phyloP scores from a whole-genome alignment of 1,140 invertebrate species.

The Planococcus citri region DNA sequence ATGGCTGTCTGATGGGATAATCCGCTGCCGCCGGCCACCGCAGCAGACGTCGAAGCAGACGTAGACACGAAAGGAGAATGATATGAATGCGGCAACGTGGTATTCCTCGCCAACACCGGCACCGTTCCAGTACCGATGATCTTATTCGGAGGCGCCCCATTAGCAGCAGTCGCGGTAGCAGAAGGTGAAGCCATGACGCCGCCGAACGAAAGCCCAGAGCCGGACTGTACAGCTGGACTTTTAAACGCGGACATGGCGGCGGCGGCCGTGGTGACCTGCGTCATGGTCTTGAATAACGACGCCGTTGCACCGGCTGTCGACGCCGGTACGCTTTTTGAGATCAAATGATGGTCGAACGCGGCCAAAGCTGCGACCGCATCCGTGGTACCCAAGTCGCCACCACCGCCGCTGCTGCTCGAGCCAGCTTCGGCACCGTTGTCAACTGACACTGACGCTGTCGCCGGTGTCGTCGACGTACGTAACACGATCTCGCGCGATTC shows the following conservation, averaged over 20 bases:
- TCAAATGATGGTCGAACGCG: conserved; percentile 32
- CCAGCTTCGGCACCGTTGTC: conserved; percentile 35
- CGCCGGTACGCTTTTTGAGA: conserved; percentile 70
- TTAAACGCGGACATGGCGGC: not conserved
- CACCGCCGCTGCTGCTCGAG: conserved; percentile 21
- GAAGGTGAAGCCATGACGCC: too few relatives aligned
- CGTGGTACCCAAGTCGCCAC: conserved; percentile 34
- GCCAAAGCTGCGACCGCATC: conserved; percentile 34
- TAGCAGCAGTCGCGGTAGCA: too few relatives aligned
- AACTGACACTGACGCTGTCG: conserved; percentile 35
- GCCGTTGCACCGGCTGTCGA: conserved; percentile 39
- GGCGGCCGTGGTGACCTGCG: too few relatives aligned
- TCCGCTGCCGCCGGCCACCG: too few relatives aligned
- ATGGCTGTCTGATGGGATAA: too few relatives aligned
- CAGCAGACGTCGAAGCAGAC: too few relatives aligned
- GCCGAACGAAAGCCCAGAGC: too few relatives aligned
- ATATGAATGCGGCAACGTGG: not conserved
- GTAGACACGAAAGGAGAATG: not conserved
- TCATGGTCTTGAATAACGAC: not conserved
- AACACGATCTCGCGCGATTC: conserved; percentile 64
- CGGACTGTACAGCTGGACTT: too few relatives aligned
- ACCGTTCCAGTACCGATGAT: too few relatives aligned
- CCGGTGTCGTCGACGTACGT: conserved; percentile 38
- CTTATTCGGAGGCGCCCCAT: too few relatives aligned
- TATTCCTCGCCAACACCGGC: too few relatives aligned